Evolutionary conservation across 2,113 vertebrate genomes (phyloP), one percentile per base, ranked within the genome.

Genomic region (Anser brachyrhynchus): DNA sequence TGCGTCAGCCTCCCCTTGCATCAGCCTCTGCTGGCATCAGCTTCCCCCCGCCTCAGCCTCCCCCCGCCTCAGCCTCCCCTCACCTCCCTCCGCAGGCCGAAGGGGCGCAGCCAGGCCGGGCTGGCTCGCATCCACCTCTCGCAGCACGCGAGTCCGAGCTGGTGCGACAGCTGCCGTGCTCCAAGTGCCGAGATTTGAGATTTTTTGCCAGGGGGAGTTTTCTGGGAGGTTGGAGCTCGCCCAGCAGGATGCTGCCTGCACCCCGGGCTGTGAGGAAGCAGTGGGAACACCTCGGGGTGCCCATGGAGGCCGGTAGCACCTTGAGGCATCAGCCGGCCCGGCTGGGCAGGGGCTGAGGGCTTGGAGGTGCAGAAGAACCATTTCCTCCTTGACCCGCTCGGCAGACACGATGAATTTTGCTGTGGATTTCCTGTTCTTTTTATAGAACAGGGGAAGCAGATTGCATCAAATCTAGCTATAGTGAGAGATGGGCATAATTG

Each of bases 371-470:
- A 3, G 83, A 64, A 87, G 71, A 54, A 51, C 41, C 13, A 1
- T 80, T 93, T 94, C 92, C 79, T 77, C 85, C 54, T 49, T 3
- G 41, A 92, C 62, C 55, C 29, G 88, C 83, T 88, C 83, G 83
- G 90, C 55, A 49, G 41, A 93, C 75, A 83, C 90, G 80, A 95
- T 92, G 55, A 88, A 74, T 84, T 88, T 46, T 74, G 31, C 35
- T 93, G 64, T 92, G 83, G 23, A 84, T 95, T 95, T 97, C 95
- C 96, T 95, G 90, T 79, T 92, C 92, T 86, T 93, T 93, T 92
- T 77, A 90, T 94, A 93, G 95, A 55, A 10, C 58, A 26, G 16
- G 13, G 33, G n/a, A 44, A 74, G 89, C 67, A 54, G 71, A 19
- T 57, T 6, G 0, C 29, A n/a, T 43, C 49, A 3, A 9, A 86